phyloP scores from a whole-genome alignment of 2,113 vertebrate genomes.

The Amazona vittata region DNA sequence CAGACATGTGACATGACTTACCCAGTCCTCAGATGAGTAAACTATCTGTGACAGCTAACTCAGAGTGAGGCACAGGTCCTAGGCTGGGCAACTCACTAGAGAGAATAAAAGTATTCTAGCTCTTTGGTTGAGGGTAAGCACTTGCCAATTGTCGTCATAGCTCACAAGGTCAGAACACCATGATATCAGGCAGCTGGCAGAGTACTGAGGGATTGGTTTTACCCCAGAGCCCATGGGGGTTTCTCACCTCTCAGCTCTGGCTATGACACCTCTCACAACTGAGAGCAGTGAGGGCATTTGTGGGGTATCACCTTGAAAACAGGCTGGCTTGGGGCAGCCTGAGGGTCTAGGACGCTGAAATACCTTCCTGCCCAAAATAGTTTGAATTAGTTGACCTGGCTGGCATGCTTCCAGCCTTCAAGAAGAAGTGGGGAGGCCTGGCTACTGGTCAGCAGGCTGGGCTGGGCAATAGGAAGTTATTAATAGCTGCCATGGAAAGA shows the following conservation, averaged over 20 bases:
- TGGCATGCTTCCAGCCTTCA: not conserved
- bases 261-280: not conserved
- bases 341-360: not conserved
- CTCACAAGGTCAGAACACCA: not conserved
- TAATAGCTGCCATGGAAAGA: constrained; percentile 38
- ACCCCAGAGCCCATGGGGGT: not conserved
- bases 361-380: not conserved
- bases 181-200: not conserved
- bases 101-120: not conserved
- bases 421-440: not conserved
- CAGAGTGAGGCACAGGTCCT: not conserved
- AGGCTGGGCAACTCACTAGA: not conserved
- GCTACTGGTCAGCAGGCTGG: not conserved
- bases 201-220: not conserved
- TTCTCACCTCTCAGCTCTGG: not conserved
- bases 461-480: not conserved
- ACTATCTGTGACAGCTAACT: not conserved
- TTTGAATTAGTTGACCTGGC: not conserved
- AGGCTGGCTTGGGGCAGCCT: not conserved
- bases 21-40: not conserved
- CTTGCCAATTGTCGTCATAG: not conserved
- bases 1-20: not conserved
- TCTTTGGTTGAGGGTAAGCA: not conserved
- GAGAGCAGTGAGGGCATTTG: not conserved
- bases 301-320: not conserved